Base-by-base conservation (phyloP, 2,888 invertebrate species). In the Ommatoiulus sabulosus region DNA sequence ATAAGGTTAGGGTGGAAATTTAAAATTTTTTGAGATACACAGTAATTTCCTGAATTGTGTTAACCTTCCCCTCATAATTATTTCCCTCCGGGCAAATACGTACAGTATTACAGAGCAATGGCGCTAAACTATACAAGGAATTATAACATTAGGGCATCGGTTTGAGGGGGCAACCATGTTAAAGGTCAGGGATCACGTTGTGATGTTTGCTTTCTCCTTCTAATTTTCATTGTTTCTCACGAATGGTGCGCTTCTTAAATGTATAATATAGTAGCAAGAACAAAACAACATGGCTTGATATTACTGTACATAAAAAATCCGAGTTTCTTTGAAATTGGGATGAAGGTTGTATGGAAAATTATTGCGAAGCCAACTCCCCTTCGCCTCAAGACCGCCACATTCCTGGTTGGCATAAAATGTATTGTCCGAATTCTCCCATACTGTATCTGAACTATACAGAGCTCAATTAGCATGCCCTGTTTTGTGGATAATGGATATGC, bases 181-280 rank as follows among this genome's bases (percentile, higher is more conserved):
- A 72, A 57, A n/a, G 72, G 72, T 24, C 72, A 72, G 72, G 24
- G 72, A 24, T 72, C 72, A 72, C n/a, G 72, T 10, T 20, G 72
- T 6, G 20, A 72, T 24, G n/a, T 24, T 57, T 57, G n/a, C 57
- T n/a, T 57, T 72, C 72, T n/a, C 72, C 72, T 72, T 72, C 72
- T 72, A 72, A 72, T 72, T 72, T 72, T 72, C 72, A 24, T 72
- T 72, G 72, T 72, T 72, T 72, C 72, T 72, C 72, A 72, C 72
- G 72, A 72, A 24, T 72, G 20, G 17, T 72, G 24, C 8, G 24
- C 72, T 10, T n/a, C 10, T 0, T 63, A 63, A 63, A 20, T 63
- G 63, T 17, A 10, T n/a, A 35, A 12, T 48, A 10, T 48, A 7
- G 24, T 72, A 24, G 0, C 72, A 24, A 24, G 24, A 63, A n/a